Evolutionary conservation across 2,113 vertebrate genomes (phyloP).

Genomic region (Apteryx owenii): DNA sequence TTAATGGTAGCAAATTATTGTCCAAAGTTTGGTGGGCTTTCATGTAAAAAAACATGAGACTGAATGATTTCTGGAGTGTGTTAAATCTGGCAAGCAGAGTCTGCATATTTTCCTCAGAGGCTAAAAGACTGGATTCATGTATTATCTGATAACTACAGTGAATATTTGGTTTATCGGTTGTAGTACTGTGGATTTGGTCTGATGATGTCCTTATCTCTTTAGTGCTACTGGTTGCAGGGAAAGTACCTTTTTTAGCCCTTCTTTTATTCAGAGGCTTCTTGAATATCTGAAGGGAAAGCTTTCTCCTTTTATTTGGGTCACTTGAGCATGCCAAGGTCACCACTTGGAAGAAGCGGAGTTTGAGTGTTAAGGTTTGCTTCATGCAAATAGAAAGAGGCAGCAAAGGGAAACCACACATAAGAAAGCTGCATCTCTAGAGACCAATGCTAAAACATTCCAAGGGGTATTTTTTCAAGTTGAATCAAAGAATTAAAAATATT

Average conservation of each 20-base stretch:
- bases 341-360: background rate
- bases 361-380: background rate
- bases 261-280: background rate
- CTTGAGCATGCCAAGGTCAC: background rate
- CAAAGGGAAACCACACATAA: background rate
- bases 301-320: background rate
- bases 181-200: fast-evolving
- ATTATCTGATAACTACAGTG: background rate
- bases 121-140: background rate
- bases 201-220: background rate
- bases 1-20: background rate
- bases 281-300: background rate
- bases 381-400: background rate
- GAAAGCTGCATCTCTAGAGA: background rate
- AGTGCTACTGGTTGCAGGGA: background rate
- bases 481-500: background rate
- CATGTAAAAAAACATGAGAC: background rate
- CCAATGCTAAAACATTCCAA: background rate
- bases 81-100: background rate
- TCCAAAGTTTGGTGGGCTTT: background rate
- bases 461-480: background rate
- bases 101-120: background rate
- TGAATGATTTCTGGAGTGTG: slow-evolving; percentile 32
- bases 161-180: background rate
- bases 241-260: background rate